Evolutionary conservation across 2,888 invertebrate genomes (phyloP), one percentile per base, ranked within the genome.

Genomic region (Crocallis elinguaria): DNA sequence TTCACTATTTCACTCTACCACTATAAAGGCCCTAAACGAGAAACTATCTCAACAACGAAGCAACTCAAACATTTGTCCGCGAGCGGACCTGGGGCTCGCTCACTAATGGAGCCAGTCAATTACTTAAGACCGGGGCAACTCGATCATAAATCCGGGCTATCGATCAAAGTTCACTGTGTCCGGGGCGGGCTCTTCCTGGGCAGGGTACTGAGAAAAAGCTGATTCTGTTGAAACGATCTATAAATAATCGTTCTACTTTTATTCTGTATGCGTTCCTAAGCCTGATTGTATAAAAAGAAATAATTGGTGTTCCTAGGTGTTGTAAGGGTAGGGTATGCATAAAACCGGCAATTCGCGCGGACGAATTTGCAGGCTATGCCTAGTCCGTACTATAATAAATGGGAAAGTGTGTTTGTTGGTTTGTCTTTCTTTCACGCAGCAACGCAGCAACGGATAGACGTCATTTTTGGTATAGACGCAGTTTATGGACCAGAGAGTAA

Each of bases 91-190:
- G 66, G 71, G 66, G 69, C 67, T 65, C 71, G 69, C 70, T 54
- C 66, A 74, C 84, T 89, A 88, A 90, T 90, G 86, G 88, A 84
- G 74, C 77, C 78, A 82, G 86, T 86, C 89, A 90, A 90, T 90
- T 89, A 90, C 89, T 88, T 90, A 87, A 88, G 86, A 83, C 81
- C 82, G 77, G 78, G 79, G 78, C 75, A 79, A 81, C 84, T 82
- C 83, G 81, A 86, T 87, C 88, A 88, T 88, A 88, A 86, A 87
- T 86, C 85, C 80, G 77, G 75, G 71, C 80, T 79, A 88, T 90
- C 88, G 86, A 89, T 89, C 89, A 90, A 88, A 87, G 86, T 85
- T 85, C 79, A 77, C 77, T 67, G 69, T 70, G 73, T 73, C 75
- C 74, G 77, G 73, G 69, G 60, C 64, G 66, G 69, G 55, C 50